Conservation (phyloP, 2,113 vertebrate species). For the Pseudopipra pipra region DNA sequence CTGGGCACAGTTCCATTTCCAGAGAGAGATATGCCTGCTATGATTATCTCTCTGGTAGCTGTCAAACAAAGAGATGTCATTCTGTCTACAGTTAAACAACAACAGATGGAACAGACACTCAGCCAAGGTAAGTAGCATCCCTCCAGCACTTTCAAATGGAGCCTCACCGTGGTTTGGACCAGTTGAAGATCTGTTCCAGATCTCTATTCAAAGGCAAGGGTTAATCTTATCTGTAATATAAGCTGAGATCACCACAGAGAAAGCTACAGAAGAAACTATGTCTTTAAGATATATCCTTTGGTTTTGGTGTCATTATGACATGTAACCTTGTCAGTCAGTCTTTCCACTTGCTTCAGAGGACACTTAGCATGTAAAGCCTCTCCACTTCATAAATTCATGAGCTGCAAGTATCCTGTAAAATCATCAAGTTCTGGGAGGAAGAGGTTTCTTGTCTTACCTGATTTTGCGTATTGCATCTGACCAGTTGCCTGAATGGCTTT, state of each 20-base stretch:
- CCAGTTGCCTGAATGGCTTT: neutral
- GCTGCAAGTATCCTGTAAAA: neutral
- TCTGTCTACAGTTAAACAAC: constrained; percentile 65
- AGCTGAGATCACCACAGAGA: neutral
- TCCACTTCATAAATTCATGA: neutral
- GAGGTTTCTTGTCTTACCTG: neutral
- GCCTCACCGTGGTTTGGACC: neutral
- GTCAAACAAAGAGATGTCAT: constrained; percentile 63
- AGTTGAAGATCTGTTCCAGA: constrained; percentile 14
- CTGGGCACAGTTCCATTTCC: constrained; percentile 46
- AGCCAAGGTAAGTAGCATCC: constrained; percentile 63
- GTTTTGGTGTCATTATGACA: neutral
- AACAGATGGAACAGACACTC: constrained; percentile 58
- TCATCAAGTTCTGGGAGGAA: fast-evolving
- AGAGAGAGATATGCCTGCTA: constrained; percentile 58
- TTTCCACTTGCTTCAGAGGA: neutral
- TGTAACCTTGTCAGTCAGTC: neutral
- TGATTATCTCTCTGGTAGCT: constrained; percentile 66
- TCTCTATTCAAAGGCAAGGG: neutral
- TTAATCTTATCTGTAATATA: constrained; percentile 18
- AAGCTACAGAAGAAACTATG: neutral
- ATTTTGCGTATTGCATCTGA: neutral
- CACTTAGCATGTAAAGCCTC: fast-evolving
- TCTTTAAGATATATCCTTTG: neutral
- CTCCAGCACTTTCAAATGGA: constrained; percentile 26